Evolutionary conservation across 2,888 invertebrate genomes (phyloP).

Genomic region (Eupithecia insigniata): DNA sequence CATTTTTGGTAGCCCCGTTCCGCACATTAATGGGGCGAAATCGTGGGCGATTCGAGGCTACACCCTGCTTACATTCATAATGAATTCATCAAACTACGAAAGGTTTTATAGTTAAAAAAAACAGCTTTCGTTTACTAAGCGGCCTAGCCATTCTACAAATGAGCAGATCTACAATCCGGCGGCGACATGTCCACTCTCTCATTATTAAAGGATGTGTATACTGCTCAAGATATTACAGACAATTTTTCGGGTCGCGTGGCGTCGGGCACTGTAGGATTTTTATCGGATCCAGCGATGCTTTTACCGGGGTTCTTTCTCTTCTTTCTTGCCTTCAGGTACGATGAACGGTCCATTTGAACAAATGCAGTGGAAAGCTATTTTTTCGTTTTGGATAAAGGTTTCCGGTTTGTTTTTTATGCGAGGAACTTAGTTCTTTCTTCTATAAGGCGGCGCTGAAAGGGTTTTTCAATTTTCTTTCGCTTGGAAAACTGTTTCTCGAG

Average conservation of each 20-base stretch:
- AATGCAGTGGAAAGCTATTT: constrained; percentile 36
- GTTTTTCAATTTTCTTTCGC: constrained; percentile 27
- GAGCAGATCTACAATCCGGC: not conserved
- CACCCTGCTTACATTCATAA: no score
- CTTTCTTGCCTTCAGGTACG: constrained; percentile 37
- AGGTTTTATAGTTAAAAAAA: no score
- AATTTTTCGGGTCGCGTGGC: constrained; percentile 48
- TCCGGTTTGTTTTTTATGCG: constrained; percentile 25
- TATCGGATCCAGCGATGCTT: constrained; percentile 41
- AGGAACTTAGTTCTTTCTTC: constrained; percentile 24
- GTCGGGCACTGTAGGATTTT: constrained; percentile 41
- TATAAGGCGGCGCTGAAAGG: constrained; percentile 23
- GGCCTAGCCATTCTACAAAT: not conserved
- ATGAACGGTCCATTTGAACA: constrained; percentile 38
- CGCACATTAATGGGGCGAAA: no score
- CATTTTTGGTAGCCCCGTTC: no score
- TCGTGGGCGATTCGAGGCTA: no score
- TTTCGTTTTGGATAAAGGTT: constrained; percentile 27
- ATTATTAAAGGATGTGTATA: constrained; percentile 62
- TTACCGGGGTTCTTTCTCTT: constrained; percentile 35
- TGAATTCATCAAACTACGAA: no score
- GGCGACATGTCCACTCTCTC: constrained; percentile 47
- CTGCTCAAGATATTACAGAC: constrained; percentile 47
- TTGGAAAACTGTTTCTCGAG: not conserved
- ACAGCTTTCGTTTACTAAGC: not conserved